Evolutionary conservation across 2,888 invertebrate species (phyloP), one percentile per base, ranked within the genome.

Genomic region (Caenorhabditis imperialis): DNA sequence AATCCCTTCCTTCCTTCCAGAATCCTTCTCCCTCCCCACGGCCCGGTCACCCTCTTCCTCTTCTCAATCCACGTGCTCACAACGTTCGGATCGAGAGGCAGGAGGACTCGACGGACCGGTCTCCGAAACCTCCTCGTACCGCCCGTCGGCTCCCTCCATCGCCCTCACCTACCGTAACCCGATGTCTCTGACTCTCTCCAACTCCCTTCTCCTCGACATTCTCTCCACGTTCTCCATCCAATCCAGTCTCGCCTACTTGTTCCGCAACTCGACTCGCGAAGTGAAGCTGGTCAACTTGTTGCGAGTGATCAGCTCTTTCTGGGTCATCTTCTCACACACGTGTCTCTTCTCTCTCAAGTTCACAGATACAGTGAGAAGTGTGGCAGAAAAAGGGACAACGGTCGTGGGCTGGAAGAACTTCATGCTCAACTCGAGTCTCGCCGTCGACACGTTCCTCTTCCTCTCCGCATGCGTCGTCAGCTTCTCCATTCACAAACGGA

Each of bases 401-500:
- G 44, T 58, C 1, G 37, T 69, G 6, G 54, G 60, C 47, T 60
- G 60, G 60, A 60, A 40, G 42, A 60, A 44, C n/a, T 72, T 81
- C 37, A 70, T 79, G 42, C 51, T 85, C 48, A 83, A 82, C 35
- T 79, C 83, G 3, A 80, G 81, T 1, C 61, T 85, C 20, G 78
- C 81, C 16, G 84, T 85, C 20, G 85, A 85, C 61, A 78, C 82
- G 3, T 85, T 85, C 58, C 71, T 85, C 44, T 77, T 83, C 40
- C 54, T 81, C 5, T 79, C 81, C 1, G 81, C 76, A 1, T 75
- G 77, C 45, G 79, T 83, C 10, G 75, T 74, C 14, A 70, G 75
- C 0, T 81, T 54, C 58, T 75, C 81, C 5, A 48, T 76, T 5
- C 50, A 78, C 12, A 75, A 75, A 30, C 51, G 57, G 25, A 44